Conservation (phyloP, 2,888 invertebrate genomes). For the Cremastinae sp. region DNA sequence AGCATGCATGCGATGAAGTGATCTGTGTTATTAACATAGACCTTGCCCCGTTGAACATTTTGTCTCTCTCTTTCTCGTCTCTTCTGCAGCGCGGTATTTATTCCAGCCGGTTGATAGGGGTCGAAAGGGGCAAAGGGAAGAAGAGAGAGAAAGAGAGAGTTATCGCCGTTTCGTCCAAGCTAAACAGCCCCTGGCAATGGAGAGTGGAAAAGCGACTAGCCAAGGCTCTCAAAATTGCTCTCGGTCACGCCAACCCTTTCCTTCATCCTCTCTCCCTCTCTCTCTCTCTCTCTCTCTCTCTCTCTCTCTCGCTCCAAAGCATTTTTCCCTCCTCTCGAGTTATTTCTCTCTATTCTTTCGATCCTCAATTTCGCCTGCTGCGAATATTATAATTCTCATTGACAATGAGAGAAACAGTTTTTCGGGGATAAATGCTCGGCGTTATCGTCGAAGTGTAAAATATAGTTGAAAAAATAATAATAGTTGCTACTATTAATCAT, state of each 20-base stretch:
- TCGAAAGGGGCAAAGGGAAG: too few relatives aligned
- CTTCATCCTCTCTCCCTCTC: conserved; percentile 12
- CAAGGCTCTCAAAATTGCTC: conserved; percentile 70
- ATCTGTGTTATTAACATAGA: conserved; percentile 78
- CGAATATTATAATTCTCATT: too few relatives aligned
- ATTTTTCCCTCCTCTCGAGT: conserved; percentile 5
- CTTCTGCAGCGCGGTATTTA: conserved; percentile 43
- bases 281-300: background rate
- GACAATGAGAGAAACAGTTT: too few relatives aligned
- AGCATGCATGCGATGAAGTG: conserved; percentile 76
- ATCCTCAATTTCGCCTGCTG: too few relatives aligned
- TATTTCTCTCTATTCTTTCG: background rate
- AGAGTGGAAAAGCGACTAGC: conserved; percentile 20
- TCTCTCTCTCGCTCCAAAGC: conserved; percentile 11
- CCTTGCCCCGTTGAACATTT: conserved; percentile 70
- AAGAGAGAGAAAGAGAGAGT: conserved; percentile 39
- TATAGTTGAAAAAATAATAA: too few relatives aligned
- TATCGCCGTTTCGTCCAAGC: conserved; percentile 46
- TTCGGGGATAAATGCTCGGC: too few relatives aligned
- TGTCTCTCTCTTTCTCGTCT: background rate
- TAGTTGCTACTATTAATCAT: too few relatives aligned
- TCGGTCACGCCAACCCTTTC: conserved; percentile 71
- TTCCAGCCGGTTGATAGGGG: conserved; percentile 57
- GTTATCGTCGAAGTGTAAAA: too few relatives aligned
- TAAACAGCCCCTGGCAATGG: conserved; percentile 35